A percentile compares a stretch with the other conserved stretches of the same genome.
These are phyloP conservation scores for Arizona elegans DNA, from an alignment of 2,113 vertebrate species.

Conservation along the genomic window DNA sequence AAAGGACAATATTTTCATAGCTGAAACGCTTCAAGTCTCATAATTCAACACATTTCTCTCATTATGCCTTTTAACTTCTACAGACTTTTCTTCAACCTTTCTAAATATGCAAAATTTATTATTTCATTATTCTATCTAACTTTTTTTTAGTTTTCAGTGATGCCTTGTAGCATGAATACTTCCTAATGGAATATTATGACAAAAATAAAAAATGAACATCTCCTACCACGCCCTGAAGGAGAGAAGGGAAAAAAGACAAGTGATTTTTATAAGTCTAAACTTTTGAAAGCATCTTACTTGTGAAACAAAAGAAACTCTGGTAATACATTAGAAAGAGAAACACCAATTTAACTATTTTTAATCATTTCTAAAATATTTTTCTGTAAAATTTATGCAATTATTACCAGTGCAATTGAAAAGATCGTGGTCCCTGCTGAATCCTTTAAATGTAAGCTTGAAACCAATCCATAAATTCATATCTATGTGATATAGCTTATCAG, in stretches of 20 bases:
- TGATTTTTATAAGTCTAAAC: constrained; percentile 52
- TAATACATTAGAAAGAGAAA: constrained; percentile 36
- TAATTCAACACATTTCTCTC: not conserved
- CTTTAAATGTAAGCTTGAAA: not conserved
- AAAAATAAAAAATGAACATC: constrained; percentile 39
- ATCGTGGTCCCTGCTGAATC: not conserved
- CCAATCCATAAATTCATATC: not conserved
- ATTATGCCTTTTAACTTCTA: not conserved
- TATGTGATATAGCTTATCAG: not conserved
- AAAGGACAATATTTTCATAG: not conserved
- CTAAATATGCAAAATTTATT: constrained; percentile 43
- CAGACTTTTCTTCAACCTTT: constrained; percentile 33
- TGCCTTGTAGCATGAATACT: constrained; percentile 54
- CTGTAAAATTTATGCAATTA: constrained; percentile 28
- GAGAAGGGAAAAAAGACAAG: constrained; percentile 24
- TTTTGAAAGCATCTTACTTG: constrained; percentile 38
- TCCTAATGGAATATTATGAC: constrained; percentile 51
- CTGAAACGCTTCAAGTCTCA: not conserved
- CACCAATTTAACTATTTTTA: constrained; percentile 39
- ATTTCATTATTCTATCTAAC: constrained; percentile 32
- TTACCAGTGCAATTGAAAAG: constrained; percentile 31
- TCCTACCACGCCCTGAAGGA: constrained; percentile 45
- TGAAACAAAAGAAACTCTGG: constrained; percentile 47
- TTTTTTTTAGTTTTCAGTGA: constrained; percentile 43
- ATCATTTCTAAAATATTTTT: constrained; percentile 42